Conservation (phyloP, 2,113 vertebrate species). For the Ctenomys sociabilis region DNA sequence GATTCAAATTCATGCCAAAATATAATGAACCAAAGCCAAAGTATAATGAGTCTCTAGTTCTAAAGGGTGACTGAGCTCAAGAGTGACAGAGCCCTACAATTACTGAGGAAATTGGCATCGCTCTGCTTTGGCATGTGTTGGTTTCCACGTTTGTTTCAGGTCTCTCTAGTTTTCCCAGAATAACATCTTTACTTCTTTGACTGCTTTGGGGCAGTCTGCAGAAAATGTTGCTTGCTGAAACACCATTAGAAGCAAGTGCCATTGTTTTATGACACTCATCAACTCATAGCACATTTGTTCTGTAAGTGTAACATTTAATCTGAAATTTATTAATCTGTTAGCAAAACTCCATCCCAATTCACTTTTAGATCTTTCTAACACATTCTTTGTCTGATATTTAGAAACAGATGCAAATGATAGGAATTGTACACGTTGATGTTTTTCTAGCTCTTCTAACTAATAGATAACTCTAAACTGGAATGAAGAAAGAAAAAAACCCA, state of each 20-base stretch:
- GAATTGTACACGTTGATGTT: slow-evolving; percentile 22
- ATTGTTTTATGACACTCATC: slow-evolving; percentile 54
- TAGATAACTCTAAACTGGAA: slow-evolving; percentile 68
- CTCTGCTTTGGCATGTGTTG: slow-evolving; percentile 11
- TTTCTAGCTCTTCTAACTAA: slow-evolving; percentile 60
- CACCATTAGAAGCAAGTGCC: background rate
- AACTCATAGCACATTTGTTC: slow-evolving; percentile 8
- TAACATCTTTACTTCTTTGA: slow-evolving; percentile 52
- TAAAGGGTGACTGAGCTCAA: background rate
- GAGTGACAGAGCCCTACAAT: background rate
- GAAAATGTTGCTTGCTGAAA: slow-evolving; percentile 55
- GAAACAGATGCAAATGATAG: slow-evolving; percentile 52
- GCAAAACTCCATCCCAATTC: background rate
- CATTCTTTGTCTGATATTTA: slow-evolving; percentile 63
- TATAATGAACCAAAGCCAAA: background rate
- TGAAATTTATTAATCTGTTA: slow-evolving; percentile 49
- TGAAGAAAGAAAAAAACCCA: slow-evolving; percentile 68
- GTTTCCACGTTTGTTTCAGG: slow-evolving; percentile 30
- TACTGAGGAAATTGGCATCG: background rate
- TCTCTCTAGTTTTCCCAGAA: background rate
- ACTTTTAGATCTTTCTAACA: slow-evolving; percentile 53
- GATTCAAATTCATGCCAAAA: slow-evolving; percentile 21
- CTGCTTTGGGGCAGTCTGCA: slow-evolving; percentile 34
- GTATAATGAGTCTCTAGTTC: background rate
- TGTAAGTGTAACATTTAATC: background rate